Conservation (phyloP, 1,140 invertebrate genomes). For the Sitodiplosis mosellana region DNA sequence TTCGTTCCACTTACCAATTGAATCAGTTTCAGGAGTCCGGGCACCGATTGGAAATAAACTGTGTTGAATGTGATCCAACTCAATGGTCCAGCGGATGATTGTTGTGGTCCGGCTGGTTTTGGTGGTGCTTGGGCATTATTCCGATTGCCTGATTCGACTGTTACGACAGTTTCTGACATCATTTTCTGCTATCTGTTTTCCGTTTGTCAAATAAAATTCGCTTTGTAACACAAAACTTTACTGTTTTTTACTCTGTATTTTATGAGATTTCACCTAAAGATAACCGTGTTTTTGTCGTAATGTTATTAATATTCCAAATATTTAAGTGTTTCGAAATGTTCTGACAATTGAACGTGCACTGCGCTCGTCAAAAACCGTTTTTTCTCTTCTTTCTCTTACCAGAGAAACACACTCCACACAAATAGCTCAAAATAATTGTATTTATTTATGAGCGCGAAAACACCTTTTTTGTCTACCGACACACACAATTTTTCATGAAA, state of each 20-base stretch:
- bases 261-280: background rate
- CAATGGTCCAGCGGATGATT: conserved; percentile 26
- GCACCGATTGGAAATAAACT: conserved; percentile 38
- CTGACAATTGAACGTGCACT: background rate
- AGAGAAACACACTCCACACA: too few species aligned
- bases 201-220: background rate
- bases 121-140: conserved; percentile 15
- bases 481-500: background rate
- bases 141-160: conserved; percentile 27
- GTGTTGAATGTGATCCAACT: conserved; percentile 37
- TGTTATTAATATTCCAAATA: background rate
- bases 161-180: conserved; percentile 48
- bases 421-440: too few species aligned
- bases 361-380: too few species aligned
- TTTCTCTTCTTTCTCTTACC: too few species aligned
- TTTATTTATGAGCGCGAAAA: background rate
- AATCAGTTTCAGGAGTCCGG: conserved; percentile 37
- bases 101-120: conserved; percentile 31
- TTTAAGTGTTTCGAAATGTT: background rate
- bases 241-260: background rate
- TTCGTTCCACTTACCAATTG: conserved; percentile 31
- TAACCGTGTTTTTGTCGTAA: background rate
- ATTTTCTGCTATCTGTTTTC: conserved; percentile 15
- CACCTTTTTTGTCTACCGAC: background rate
- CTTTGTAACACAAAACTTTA: background rate